These are phyloP conservation scores for Ibidorhyncha struthersii DNA, from an alignment of 2,113 vertebrate genomes.

Conservation along the genomic window DNA sequence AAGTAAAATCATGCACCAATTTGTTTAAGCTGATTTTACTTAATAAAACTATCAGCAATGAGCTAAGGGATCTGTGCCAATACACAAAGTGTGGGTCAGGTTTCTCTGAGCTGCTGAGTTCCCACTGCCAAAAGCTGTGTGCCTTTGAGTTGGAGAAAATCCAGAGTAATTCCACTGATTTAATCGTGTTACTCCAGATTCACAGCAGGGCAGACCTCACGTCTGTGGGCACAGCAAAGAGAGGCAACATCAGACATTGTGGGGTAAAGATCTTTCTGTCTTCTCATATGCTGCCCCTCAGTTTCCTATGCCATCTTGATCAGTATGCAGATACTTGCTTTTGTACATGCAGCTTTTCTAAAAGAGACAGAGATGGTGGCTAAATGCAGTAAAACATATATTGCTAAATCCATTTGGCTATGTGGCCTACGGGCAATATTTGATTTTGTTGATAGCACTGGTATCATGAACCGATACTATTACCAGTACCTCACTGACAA, in stretches of 20 bases:
- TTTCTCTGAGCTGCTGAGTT: not conserved
- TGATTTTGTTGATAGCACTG: not conserved
- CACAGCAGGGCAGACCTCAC: not conserved
- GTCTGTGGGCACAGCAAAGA: not conserved
- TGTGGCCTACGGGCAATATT: not conserved
- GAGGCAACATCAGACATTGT: not conserved
- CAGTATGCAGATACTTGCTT: not conserved
- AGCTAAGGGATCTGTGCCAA: not conserved
- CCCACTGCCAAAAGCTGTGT: not conserved
- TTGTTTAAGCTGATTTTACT: slow-evolving; percentile 11
- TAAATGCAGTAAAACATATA: not conserved
- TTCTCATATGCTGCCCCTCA: not conserved
- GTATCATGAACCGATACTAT: not conserved
- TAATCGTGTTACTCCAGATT: not conserved
- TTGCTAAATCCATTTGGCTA: not conserved
- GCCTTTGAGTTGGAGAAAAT: not conserved
- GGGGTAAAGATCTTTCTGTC: not conserved
- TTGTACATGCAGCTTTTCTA: not conserved
- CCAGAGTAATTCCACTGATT: not conserved
- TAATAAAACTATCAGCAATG: slow-evolving; percentile 31
- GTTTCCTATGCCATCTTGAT: not conserved
- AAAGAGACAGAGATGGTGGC: not conserved
- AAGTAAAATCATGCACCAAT: not conserved
- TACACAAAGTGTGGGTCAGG: not conserved
- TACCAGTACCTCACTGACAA: not conserved